Evolutionary conservation across 2,888 invertebrate species (phyloP).

Genomic region (Polietes domitor): DNA sequence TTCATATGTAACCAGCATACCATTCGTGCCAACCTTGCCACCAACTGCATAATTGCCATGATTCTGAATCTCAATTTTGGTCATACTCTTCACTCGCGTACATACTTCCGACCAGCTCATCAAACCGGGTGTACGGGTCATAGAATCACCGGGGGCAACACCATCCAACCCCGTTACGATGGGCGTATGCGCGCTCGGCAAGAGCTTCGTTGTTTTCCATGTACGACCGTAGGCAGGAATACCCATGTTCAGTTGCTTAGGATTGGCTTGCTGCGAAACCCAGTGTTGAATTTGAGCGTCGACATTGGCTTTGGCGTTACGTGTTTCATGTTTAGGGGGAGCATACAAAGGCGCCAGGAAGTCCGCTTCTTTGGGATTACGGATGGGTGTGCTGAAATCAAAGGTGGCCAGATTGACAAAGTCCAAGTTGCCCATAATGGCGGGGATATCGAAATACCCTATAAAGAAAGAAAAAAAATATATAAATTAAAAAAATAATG

Average conservation of each 20-base stretch:
- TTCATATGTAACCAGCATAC: conserved; percentile 91
- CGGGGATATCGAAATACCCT: conserved; percentile 90
- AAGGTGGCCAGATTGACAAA: conserved; percentile 89
- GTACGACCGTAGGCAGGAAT: conserved; percentile 88
- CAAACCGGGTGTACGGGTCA: conserved; percentile 86
- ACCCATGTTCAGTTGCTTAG: conserved; percentile 86
- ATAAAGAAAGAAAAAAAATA: conserved; percentile 81
- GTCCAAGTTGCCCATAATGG: conserved; percentile 88
- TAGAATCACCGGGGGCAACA: conserved; percentile 87
- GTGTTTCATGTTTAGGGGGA: conserved; percentile 85
- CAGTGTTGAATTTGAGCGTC: conserved; percentile 86
- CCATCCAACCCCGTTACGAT: conserved; percentile 86
- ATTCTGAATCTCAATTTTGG: conserved; percentile 84
- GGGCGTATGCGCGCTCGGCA: conserved; percentile 88
- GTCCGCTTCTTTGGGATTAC: conserved; percentile 90
- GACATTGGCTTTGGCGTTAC: conserved; percentile 83
- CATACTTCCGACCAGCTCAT: conserved; percentile 91
- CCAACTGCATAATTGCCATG: conserved; percentile 89
- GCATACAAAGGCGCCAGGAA: conserved; percentile 88
- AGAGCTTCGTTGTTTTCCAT: conserved; percentile 89
- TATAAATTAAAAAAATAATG: background rate
- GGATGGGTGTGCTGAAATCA: conserved; percentile 88
- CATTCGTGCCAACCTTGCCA: conserved; percentile 82
- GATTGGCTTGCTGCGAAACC: conserved; percentile 83
- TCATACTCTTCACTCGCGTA: conserved; percentile 86